Percentiles rank a stretch among this genome's conserved stretches.
These are phyloP conservation scores for Amphiduros pacificus DNA, from an alignment of 2,888 invertebrate species.

Conservation along the genomic window DNA sequence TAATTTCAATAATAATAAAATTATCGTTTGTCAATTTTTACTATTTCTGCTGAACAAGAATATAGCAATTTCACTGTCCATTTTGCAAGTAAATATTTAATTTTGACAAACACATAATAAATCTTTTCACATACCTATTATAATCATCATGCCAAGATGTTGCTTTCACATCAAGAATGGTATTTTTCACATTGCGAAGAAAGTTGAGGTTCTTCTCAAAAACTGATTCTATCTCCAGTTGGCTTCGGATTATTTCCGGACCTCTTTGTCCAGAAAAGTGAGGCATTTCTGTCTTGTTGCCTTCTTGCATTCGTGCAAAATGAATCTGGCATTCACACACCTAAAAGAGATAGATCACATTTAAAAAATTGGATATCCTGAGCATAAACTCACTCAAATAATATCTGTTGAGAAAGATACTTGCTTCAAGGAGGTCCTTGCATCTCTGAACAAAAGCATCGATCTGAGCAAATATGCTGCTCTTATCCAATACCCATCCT, in stretches of 20 bases:
- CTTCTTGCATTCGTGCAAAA: conserved; percentile 76
- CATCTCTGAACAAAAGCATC: conserved; percentile 84
- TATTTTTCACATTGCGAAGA: conserved; percentile 67
- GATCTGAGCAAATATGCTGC: conserved; percentile 83
- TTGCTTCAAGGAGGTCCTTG: conserved; percentile 72
- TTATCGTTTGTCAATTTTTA: too few species aligned
- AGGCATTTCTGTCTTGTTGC: conserved; percentile 70
- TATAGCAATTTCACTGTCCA: too few species aligned
- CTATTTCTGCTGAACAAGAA: too few species aligned
- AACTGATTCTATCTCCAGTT: conserved; percentile 70
- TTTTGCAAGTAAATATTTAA: too few species aligned
- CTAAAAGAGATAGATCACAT: conserved; percentile 60
- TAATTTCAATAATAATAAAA: too few species aligned
- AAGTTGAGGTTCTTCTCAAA: conserved; percentile 70
- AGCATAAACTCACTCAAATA: too few species aligned
- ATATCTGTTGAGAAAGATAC: too few species aligned
- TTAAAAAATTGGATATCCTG: too few species aligned
- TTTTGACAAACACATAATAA: background rate
- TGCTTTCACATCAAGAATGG: conserved; percentile 61
- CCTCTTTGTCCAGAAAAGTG: conserved; percentile 74
- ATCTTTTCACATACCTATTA: conserved; percentile 44
- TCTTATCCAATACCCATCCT: conserved; percentile 75
- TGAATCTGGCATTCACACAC: conserved; percentile 87
- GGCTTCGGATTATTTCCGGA: conserved; percentile 57
- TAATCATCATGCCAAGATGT: conserved; percentile 78